Conservation (phyloP, 2,888 invertebrate species). For the Rotaria macrura region DNA sequence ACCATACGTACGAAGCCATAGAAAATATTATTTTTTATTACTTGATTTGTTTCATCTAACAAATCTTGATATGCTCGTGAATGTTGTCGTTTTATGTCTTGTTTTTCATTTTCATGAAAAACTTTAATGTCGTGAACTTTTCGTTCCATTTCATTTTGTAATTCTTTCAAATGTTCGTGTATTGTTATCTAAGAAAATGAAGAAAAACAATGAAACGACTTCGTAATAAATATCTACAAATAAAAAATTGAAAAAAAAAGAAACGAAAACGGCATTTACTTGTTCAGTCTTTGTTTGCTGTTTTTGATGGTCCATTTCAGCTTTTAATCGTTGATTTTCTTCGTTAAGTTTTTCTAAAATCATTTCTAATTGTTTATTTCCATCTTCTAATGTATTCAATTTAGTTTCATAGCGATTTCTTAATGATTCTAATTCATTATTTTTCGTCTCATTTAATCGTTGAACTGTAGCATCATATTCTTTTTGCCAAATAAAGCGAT, state of each 20-base stretch:
- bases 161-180: not conserved
- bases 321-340: conserved; percentile 13
- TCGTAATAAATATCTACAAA: no score
- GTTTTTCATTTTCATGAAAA: conserved; percentile 8
- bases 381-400: not conserved
- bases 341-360: not conserved
- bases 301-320: not conserved
- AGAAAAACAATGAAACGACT: no score
- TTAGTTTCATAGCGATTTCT: not conserved
- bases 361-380: not conserved
- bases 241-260: not conserved
- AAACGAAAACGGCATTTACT: not conserved
- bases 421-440: not conserved
- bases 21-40: not conserved
- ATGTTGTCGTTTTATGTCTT: not conserved
- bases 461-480: not conserved
- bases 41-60: not conserved
- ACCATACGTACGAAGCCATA: no score
- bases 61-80: not conserved
- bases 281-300: not conserved
- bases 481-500: conserved; percentile 15
- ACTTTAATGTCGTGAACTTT: not conserved
- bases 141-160: conserved; percentile 2
- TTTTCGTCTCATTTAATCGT: not conserved
- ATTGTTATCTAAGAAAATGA: not conserved